A percentile compares a stretch with the other conserved stretches of the same genome.
phyloP scores from a whole-genome alignment of 1,140 invertebrate genomes.

The Bombus soroeensis region DNA sequence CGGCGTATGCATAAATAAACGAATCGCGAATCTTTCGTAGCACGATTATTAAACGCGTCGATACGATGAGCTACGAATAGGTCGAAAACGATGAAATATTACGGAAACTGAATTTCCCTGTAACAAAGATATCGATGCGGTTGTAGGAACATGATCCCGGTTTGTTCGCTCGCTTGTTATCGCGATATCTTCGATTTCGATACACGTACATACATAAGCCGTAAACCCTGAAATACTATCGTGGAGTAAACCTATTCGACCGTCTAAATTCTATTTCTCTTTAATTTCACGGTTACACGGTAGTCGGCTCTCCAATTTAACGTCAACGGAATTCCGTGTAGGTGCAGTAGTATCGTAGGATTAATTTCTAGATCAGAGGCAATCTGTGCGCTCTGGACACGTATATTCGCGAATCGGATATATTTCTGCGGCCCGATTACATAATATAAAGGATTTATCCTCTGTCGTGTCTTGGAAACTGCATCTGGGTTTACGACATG shows the following conservation, averaged over 20 bases:
- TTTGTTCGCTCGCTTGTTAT: background rate
- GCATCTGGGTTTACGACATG: slow-evolving; percentile 53
- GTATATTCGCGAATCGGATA: slow-evolving; percentile 25
- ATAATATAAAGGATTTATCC: slow-evolving; percentile 51
- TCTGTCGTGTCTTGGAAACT: slow-evolving; percentile 51
- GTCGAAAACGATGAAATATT: background rate
- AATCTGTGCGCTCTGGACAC: background rate
- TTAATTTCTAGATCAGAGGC: background rate
- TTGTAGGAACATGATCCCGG: too few relatives aligned
- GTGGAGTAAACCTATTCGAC: too few relatives aligned
- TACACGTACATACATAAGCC: too few relatives aligned
- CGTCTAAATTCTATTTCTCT: too few relatives aligned
- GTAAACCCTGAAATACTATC: too few relatives aligned
- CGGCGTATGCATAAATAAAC: background rate
- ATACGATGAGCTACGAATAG: background rate
- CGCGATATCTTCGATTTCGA: background rate
- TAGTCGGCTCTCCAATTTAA: too few relatives aligned
- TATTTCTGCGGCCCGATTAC: slow-evolving; percentile 44
- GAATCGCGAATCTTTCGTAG: background rate
- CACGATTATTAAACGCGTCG: background rate
- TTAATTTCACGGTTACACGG: too few relatives aligned
- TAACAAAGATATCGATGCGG: background rate
- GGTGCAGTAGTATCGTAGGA: background rate
- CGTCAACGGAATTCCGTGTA: too few relatives aligned
- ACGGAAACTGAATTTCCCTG: background rate